These are phyloP conservation scores for Pollenia griseotomentosa DNA, from an alignment of 2,888 invertebrate genomes.

Conservation along the genomic window DNA sequence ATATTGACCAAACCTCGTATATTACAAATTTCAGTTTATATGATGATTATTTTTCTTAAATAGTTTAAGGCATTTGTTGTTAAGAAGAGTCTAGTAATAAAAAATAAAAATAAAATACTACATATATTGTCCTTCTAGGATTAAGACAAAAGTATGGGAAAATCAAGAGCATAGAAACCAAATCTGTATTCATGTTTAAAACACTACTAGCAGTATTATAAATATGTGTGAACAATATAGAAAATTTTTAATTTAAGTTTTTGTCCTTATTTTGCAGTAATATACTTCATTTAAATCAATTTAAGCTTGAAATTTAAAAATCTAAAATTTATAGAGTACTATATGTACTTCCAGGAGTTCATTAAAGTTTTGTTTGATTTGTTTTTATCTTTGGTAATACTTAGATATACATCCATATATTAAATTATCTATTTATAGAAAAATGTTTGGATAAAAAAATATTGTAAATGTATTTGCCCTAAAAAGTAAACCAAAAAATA, in stretches of 20 bases:
- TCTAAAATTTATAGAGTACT: no score
- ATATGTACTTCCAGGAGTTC: neutral
- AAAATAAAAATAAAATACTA: neutral
- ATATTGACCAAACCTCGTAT: no score
- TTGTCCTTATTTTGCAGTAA: no score
- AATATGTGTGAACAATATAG: neutral
- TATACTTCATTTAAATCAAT: no score
- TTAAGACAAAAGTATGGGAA: neutral
- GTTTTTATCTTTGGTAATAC: neutral
- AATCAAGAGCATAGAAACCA: neutral
- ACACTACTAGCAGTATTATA: neutral
- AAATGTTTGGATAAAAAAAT: no score
- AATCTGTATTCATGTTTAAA: neutral
- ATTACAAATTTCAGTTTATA: neutral
- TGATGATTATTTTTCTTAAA: neutral
- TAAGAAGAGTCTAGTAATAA: neutral
- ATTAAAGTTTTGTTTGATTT: neutral
- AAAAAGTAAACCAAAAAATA: neutral
- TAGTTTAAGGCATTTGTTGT: neutral
- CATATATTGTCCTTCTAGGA: neutral
- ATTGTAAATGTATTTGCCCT: neutral
- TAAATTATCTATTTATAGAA: no score
- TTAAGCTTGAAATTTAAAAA: no score
- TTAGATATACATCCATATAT: no score
- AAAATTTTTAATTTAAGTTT: neutral